Conservation (phyloP, 2,113 vertebrate species). For the Prionailurus bengalensis region DNA sequence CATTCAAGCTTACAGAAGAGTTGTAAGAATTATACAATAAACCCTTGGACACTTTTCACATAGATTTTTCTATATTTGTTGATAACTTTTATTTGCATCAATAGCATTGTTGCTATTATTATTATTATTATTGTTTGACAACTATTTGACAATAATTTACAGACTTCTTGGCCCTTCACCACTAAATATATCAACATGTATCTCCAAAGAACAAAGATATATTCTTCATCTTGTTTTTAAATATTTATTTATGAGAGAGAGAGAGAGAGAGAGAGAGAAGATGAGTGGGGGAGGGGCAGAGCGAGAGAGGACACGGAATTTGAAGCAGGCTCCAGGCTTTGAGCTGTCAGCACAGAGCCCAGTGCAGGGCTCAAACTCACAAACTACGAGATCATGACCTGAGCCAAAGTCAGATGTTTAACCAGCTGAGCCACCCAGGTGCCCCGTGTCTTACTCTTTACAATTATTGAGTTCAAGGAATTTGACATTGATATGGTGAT, state of each 20-base stretch:
- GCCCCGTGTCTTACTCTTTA: neutral
- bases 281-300: too few relatives aligned
- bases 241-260: too few relatives aligned
- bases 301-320: too few relatives aligned
- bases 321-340: too few relatives aligned
- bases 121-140: neutral
- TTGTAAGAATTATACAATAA: neutral
- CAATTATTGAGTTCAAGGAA: neutral
- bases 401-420: too few relatives aligned
- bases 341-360: too few relatives aligned
- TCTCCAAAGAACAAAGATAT: neutral
- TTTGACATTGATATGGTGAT: neutral
- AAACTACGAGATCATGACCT: too few relatives aligned
- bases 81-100: conserved; percentile 12
- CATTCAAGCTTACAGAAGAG: neutral
- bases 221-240: too few relatives aligned
- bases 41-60: neutral
- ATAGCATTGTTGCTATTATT: neutral
- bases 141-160: neutral
- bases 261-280: too few relatives aligned
- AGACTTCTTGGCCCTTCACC: neutral
- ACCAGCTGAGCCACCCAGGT: too few relatives aligned
- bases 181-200: neutral
- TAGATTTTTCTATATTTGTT: neutral
- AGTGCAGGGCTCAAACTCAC: too few relatives aligned